These are phyloP conservation scores for Astropecten irregularis DNA, from an alignment of 53 echinoderm and acorn worm genomes.

Conservation along the genomic window DNA sequence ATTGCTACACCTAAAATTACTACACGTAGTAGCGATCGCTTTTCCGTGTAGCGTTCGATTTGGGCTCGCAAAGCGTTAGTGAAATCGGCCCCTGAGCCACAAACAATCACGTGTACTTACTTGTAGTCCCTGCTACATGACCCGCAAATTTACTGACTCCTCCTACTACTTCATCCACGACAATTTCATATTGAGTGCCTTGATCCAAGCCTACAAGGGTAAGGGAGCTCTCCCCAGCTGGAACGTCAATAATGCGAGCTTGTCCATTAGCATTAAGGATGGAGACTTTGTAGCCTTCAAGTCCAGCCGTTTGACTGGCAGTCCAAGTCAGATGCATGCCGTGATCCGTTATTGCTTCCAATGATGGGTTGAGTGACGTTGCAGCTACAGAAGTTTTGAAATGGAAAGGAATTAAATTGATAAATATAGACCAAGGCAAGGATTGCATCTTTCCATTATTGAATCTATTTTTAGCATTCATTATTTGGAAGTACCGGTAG, in stretches of 20 bases:
- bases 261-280: conserved; percentile 1
- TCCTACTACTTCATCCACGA: conserved; percentile 10
- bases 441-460: too few species aligned
- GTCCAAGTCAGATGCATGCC: conserved; percentile 29
- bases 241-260: background rate
- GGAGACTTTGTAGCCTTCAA: conserved; percentile 9
- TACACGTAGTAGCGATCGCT: too few species aligned
- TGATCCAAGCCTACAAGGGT: background rate
- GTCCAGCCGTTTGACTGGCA: background rate
- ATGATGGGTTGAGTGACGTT: background rate
- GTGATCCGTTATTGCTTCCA: conserved; percentile 13
- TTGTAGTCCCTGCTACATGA: background rate
- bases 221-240: background rate
- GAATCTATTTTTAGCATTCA: too few species aligned
- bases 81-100: too few species aligned
- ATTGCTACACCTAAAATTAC: too few species aligned
- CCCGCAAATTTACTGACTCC: background rate
- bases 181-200: background rate
- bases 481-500: too few species aligned
- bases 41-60: too few species aligned
- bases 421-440: too few species aligned
- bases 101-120: conserved; percentile 7
- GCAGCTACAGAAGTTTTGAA: conserved; percentile 2
- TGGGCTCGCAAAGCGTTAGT: too few species aligned
- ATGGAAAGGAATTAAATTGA: too few species aligned